phyloP scores from a whole-genome alignment of 2,113 vertebrate genomes.

The Gobius niger region DNA sequence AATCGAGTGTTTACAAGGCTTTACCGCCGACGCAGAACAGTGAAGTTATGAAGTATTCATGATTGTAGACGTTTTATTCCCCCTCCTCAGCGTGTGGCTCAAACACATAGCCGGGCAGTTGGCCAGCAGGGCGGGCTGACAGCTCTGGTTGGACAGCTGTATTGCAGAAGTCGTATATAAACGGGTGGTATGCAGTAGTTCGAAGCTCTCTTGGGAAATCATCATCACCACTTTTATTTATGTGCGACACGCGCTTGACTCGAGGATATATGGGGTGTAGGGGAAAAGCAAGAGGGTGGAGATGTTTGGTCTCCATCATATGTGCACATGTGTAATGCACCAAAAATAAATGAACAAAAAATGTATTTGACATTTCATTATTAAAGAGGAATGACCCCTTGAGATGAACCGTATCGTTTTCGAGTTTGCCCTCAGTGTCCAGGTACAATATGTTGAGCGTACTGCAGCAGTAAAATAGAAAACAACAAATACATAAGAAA shows the following conservation, averaged over 20 bases:
- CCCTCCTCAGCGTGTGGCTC: constrained; percentile 8
- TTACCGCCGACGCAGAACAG: constrained; percentile 7
- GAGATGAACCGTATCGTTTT: too few relatives aligned
- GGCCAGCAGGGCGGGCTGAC: constrained; percentile 40
- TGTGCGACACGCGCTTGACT: constrained; percentile 52
- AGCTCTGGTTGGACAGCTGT: constrained; percentile 58
- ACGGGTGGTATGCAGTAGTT: constrained; percentile 53
- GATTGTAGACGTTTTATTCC: constrained; percentile 17
- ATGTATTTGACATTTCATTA: too few relatives aligned
- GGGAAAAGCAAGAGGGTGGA: constrained; percentile 18
- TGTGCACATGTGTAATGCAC: not conserved
- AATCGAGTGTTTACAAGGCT: constrained; percentile 9
- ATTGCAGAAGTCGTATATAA: constrained; percentile 40
- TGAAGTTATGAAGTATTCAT: constrained; percentile 30
- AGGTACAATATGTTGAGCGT: too few relatives aligned
- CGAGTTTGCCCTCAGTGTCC: too few relatives aligned
- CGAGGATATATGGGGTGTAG: constrained; percentile 13
- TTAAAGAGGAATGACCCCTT: too few relatives aligned
- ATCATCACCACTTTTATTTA: constrained; percentile 60
- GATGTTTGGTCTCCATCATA: not conserved
- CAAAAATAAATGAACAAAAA: too few relatives aligned
- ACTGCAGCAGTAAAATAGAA: too few relatives aligned
- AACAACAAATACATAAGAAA: too few relatives aligned
- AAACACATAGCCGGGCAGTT: constrained; percentile 30
- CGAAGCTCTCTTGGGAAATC: constrained; percentile 64